Evolutionary conservation across 2,113 vertebrate species (phyloP).

Genomic region (Zeus faber): DNA sequence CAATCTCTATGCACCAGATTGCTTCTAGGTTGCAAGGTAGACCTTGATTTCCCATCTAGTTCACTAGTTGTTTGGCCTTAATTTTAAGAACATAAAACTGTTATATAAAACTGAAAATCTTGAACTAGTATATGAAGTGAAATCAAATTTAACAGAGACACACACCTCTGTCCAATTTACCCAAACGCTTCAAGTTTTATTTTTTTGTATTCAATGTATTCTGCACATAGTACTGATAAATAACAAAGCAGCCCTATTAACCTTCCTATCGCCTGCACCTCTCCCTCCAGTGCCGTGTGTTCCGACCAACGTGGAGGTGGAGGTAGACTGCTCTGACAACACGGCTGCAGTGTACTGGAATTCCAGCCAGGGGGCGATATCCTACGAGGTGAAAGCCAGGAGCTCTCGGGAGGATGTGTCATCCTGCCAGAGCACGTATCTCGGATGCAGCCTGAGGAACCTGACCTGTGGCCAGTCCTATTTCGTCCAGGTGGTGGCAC

Average conservation of each 20-base stretch:
- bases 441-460: slow-evolving; percentile 52
- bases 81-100: too few species aligned
- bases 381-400: slow-evolving; percentile 47
- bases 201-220: too few species aligned
- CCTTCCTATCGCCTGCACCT: neutral
- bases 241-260: neutral
- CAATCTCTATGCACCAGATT: too few species aligned
- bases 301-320: slow-evolving; percentile 56
- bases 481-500: slow-evolving; percentile 61
- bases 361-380: slow-evolving; percentile 57
- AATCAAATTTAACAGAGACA: too few species aligned
- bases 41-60: too few species aligned
- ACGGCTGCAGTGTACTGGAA: slow-evolving; percentile 66
- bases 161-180: too few species aligned
- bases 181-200: too few species aligned
- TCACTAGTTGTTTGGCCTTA: too few species aligned
- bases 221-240: neutral
- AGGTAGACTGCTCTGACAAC: slow-evolving; percentile 59
- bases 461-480: slow-evolving; percentile 66
- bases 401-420: slow-evolving; percentile 19
- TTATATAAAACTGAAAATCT: too few species aligned
- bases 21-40: too few species aligned
- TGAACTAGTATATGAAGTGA: too few species aligned
- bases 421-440: slow-evolving; percentile 39
- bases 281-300: slow-evolving; percentile 68